Evolutionary conservation across 2,113 vertebrate species (phyloP), one percentile per base, ranked within the genome.

Genomic region (Stictonetta naevosa): DNA sequence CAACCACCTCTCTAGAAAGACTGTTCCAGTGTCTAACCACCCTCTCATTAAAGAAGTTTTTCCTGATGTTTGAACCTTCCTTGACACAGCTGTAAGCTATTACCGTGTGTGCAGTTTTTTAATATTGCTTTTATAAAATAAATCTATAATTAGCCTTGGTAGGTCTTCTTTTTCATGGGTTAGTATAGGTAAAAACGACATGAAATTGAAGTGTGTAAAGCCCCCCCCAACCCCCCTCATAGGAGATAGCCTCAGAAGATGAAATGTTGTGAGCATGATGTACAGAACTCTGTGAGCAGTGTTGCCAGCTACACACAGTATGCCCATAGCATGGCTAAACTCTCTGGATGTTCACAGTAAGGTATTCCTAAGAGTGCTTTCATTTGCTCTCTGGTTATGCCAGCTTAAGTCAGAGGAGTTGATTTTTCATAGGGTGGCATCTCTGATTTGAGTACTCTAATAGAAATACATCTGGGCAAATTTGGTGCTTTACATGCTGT

Each of bases 191-290:
- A 44, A 17, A n/a, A 80, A 38, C 50, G 59, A 3, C 8, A 28
- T 13, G 21, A 22, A 6, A 13, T 26, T 17, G 4, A 59, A 22
- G 3, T 21, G 28, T 5, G 18, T 2, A 16, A 34, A 83, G 58
- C 7, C 3, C 0, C 1, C 1, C 22, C 26, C 1, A 83, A 53
- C 7, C 3, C 0, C 1, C 1, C 22, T 23, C 1, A 0, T 11
- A 44, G 20, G 34, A 52, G 55, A 11, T 4, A 55, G 36, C 18
- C 19, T 48, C 11, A 29, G 20, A 40, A 84, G 28, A 6, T 52
- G 29, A 8, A 53, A 6, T 21, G 29, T 23, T 28, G 31, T 40
- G 58, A n/a, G 26, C 0, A 2, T 68, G 20, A 13, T 14, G 21
- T 26, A 20, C 34, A 53, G 36, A 72, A 23, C 36, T 21, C 46